Percentiles rank a stretch among this genome's conserved stretches.
Conservation (phyloP, 2,888 invertebrate genomes). For the Rugalucina vietnamica region DNA sequence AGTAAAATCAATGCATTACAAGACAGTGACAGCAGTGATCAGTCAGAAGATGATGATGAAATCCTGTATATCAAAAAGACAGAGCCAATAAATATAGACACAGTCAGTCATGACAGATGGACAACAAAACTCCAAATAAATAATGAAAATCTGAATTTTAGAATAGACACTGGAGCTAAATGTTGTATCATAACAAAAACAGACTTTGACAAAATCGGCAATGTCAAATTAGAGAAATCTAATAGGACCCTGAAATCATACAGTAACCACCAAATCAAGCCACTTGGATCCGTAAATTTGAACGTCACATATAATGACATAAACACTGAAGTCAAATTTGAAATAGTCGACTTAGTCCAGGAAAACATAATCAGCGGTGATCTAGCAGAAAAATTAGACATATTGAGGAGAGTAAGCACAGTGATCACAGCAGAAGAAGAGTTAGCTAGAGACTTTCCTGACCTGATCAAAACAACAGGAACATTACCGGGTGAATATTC, state of each 20-base stretch:
- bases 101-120: conserved; percentile 30
- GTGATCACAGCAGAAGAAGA: background rate
- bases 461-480: background rate
- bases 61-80: background rate
- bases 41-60: background rate
- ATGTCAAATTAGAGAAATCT: background rate
- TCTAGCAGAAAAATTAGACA: conserved; percentile 29
- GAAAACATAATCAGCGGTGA: conserved; percentile 32
- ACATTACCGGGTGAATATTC: background rate
- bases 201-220: conserved; percentile 16
- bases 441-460: background rate
- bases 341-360: conserved; percentile 29
- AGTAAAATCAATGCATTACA: background rate
- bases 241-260: conserved; percentile 30
- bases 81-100: background rate
- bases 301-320: conserved; percentile 15
- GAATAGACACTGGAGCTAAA: conserved; percentile 48
- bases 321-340: conserved; percentile 14
- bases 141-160: conserved; percentile 8
- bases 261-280: conserved; percentile 37
- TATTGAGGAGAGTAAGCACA: background rate
- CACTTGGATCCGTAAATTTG: conserved; percentile 19
- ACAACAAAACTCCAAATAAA: conserved; percentile 9
- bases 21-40: background rate
- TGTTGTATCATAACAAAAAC: conserved; percentile 31